phyloP scores from a whole-genome alignment of 23 tunicate genomes.

The Diplosoma virens region DNA sequence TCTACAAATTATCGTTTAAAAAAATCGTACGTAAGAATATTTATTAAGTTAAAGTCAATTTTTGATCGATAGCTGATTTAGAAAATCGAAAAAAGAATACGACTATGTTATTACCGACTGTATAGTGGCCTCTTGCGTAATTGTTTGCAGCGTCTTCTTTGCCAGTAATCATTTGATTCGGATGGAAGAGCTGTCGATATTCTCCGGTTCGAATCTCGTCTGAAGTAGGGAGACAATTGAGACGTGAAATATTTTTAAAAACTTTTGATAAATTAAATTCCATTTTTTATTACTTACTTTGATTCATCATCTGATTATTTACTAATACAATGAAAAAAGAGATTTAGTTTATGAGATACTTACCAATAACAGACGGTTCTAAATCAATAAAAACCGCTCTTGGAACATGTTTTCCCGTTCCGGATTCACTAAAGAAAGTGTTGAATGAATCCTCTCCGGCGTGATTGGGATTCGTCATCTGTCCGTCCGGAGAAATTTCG shows the following conservation, averaged over 20 bases:
- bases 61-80: no score
- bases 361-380: conserved; percentile 78
- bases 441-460: conserved; percentile 59
- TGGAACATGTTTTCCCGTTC: conserved; percentile 76
- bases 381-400: conserved; percentile 69
- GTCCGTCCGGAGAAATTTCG: conserved; percentile 2
- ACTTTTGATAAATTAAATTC: no score
- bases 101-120: conserved; percentile 59
- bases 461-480: not conserved
- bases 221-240: not conserved
- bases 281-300: no score
- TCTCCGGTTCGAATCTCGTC: conserved; percentile 69
- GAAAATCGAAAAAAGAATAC: no score
- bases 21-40: no score
- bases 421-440: conserved; percentile 79
- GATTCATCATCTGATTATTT: no score
- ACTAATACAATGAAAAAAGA: not conserved
- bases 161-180: conserved; percentile 73
- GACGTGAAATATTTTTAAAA: not conserved
- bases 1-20: no score
- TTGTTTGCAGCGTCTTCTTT: conserved; percentile 90
- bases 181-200: conserved; percentile 76
- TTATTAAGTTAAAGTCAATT: not conserved
- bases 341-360: not conserved
- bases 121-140: conserved; percentile 78